phyloP scores from a whole-genome alignment of 2,888 invertebrate species.

The Idaea aversata region DNA sequence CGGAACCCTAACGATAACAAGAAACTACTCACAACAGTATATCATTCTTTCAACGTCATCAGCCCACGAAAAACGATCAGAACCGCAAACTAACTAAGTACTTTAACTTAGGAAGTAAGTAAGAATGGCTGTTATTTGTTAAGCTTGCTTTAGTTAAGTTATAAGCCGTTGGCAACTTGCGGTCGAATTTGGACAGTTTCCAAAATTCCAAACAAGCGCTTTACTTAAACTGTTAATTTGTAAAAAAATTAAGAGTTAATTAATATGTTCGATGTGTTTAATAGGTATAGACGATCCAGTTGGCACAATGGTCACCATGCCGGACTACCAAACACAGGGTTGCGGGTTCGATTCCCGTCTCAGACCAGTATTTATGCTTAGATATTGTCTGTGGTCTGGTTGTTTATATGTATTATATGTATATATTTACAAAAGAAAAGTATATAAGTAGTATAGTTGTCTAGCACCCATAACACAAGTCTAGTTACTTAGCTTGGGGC shows the following conservation, averaged over 20 bases:
- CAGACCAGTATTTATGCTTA: no score
- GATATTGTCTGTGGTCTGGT: no score
- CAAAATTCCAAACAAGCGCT: conserved; percentile 20
- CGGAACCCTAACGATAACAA: no score
- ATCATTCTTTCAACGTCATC: neutral
- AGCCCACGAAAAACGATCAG: conserved; percentile 1
- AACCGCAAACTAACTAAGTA: conserved; percentile 17
- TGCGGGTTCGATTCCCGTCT: no score
- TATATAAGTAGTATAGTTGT: no score
- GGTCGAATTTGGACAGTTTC: conserved; percentile 29
- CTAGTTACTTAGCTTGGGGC: no score
- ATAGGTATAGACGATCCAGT: no score
- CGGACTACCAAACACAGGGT: no score
- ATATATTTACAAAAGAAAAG: no score
- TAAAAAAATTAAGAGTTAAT: conserved; percentile 30
- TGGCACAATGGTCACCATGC: no score
- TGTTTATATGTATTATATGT: no score
- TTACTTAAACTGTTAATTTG: conserved; percentile 19
- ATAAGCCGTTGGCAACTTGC: conserved; percentile 35
- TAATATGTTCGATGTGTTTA: conserved; percentile 19
- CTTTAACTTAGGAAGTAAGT: conserved; percentile 21
- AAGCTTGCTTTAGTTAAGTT: conserved; percentile 33
- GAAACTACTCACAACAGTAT: neutral
- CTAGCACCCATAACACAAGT: neutral
- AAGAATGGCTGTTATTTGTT: conserved; percentile 30